Conservation (phyloP, 2,888 invertebrate genomes). For the Melanotus villosus region DNA sequence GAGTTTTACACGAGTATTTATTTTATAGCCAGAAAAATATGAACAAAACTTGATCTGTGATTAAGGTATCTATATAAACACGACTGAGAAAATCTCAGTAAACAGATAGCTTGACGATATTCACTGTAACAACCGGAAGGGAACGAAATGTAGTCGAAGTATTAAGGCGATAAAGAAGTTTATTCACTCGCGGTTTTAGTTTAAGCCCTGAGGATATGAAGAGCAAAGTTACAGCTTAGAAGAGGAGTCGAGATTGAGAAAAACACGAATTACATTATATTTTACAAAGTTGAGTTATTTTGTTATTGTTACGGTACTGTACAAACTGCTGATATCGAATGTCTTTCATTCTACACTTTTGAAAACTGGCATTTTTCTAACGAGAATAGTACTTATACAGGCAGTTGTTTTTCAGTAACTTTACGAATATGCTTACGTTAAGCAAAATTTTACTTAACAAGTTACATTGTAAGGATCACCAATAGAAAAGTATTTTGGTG, state of each 20-base stretch:
- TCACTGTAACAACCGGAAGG: background rate
- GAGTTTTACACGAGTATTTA: too few species aligned
- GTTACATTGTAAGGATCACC: too few species aligned
- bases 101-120: background rate
- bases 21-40: too few species aligned
- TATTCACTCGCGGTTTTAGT: conserved; percentile 20
- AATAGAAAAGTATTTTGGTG: too few species aligned
- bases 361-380: too few species aligned
- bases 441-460: too few species aligned
- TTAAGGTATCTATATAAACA: too few species aligned
- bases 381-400: too few species aligned
- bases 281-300: background rate
- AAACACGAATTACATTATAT: conserved; percentile 12
- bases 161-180: conserved; percentile 22
- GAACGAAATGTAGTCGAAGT: conserved; percentile 10
- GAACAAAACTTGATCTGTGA: too few species aligned
- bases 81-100: background rate
- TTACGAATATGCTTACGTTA: too few species aligned
- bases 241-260: conserved; percentile 6
- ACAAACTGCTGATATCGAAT: background rate
- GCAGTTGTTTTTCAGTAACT: too few species aligned
- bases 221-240: conserved; percentile 14
- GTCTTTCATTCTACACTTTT: too few species aligned
- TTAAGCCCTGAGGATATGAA: conserved; percentile 10
- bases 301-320: background rate